A percentile compares a stretch with the other conserved stretches of the same genome.
Evolutionary conservation across 2,888 invertebrate species (phyloP).

Genomic region (Taphrorychus bicolor): DNA sequence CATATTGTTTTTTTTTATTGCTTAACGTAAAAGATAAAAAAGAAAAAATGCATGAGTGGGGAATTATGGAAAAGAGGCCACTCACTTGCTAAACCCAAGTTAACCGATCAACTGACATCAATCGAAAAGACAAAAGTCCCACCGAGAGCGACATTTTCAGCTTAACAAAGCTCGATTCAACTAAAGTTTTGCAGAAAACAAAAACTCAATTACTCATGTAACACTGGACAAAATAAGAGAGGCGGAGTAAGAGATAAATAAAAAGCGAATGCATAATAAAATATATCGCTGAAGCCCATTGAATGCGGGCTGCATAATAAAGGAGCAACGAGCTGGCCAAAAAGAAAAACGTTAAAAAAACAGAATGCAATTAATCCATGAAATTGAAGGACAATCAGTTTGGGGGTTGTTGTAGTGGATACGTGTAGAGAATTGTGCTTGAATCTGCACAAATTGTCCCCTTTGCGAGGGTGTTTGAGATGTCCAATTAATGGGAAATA

Average conservation of each 20-base stretch:
- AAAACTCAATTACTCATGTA: neutral
- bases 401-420: constrained; percentile 36
- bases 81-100: no score
- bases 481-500: neutral
- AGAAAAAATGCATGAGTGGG: no score
- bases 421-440: constrained; percentile 34
- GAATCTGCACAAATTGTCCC: constrained; percentile 26
- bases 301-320: constrained; percentile 26
- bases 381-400: constrained; percentile 43
- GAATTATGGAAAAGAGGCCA: no score
- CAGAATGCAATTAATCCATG: constrained; percentile 40
- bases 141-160: neutral
- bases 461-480: neutral
- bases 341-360: constrained; percentile 20
- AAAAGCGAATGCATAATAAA: constrained; percentile 1
- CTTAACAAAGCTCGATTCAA: neutral
- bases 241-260: no score
- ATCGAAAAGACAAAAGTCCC: no score
- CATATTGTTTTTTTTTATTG: no score
- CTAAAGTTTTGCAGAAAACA: neutral
- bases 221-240: neutral
- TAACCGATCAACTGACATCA: no score
- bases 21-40: no score
- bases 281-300: constrained; percentile 2
- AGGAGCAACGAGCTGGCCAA: constrained; percentile 3